Evolutionary conservation across 30 jellyfish, hydroid and myxozoan genomes (phyloP).

Genomic region (Hydractinia echinata): DNA sequence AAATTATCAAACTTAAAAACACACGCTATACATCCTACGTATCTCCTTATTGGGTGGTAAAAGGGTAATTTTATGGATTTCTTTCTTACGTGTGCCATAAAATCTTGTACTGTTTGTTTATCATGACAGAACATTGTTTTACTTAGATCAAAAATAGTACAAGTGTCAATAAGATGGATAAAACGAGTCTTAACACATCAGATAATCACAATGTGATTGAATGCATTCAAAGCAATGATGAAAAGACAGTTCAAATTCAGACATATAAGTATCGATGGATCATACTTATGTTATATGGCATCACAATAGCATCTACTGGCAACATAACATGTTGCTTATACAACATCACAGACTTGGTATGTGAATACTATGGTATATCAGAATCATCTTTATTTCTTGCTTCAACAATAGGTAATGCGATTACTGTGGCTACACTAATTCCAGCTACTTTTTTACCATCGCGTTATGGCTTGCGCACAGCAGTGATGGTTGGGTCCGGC

Average conservation of each 20-base stretch:
- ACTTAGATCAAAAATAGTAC: too few species aligned
- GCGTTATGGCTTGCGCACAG: not conserved
- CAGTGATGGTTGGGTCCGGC: slow-evolving; percentile 6
- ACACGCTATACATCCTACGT: too few species aligned
- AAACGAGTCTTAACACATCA: too few species aligned
- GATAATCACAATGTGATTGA: too few species aligned
- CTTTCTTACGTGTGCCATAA: too few species aligned
- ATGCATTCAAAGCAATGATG: too few species aligned
- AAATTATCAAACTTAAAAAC: too few species aligned
- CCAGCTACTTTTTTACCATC: slow-evolving; percentile 9
- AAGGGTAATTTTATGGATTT: too few species aligned
- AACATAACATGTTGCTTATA: not conserved
- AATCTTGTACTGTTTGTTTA: too few species aligned
- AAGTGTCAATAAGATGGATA: too few species aligned
- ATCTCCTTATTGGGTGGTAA: too few species aligned
- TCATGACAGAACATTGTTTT: too few species aligned
- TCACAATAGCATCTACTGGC: not conserved
- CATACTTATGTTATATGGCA: not conserved
- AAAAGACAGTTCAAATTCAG: not conserved
- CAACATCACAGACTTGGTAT: not conserved
- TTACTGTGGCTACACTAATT: not conserved
- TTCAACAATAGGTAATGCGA: not conserved
- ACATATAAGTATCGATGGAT: slow-evolving; percentile 3
- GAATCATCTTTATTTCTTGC: not conserved
- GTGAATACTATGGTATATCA: slow-evolving; percentile 5